Evolutionary conservation across 2,888 invertebrate species (phyloP), one percentile per base, ranked within the genome.

Genomic region (Palloptera scutellata): DNA sequence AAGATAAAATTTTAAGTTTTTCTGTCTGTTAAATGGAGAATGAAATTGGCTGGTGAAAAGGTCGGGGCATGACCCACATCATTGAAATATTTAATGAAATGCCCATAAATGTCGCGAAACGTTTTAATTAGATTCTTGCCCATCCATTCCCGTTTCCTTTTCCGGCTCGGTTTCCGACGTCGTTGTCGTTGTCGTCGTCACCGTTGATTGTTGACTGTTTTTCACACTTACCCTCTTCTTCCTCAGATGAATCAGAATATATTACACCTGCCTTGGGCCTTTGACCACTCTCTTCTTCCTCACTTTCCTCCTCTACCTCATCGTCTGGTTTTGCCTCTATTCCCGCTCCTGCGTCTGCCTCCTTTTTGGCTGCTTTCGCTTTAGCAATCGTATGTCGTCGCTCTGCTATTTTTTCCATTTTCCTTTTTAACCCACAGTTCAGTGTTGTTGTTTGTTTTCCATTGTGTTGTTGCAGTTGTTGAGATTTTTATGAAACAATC

Each of bases 401-500:
- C 60, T 67, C 71, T 64, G 73, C 72, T 61, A 73, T 67, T 70
- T 75, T 76, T 20, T 74, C 74, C 74, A 75, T 69, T 77, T 74
- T 65, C 66, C 77, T 73, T 67, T 17, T n/a, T 15, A 42, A 12
- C 48, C 10, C 30, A 30, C 30, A 17, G 11, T 13, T 40, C 17
- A 48, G 11, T 19, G 6, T 57, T 59, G 70, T 75, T 73, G 62
- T 66, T 76, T 72, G 64, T 8, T 19, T 51, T 19, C 54, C 65
- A 11, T 70, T 68, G 67, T 68, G 55, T 67, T 51, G 40, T 70
- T 64, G 64, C 68, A 45, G 41, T 67, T 69, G 68, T 72, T 72
- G 67, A 65, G 68, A 71, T 70, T 76, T 74, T 73, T 68, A 76
- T 78, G 71, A 61, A 70, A 72, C 71, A 76, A 75, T 73, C 70